These are phyloP conservation scores for Sylvietta virens DNA, from an alignment of 2,113 vertebrate genomes.

Conservation along the genomic window DNA sequence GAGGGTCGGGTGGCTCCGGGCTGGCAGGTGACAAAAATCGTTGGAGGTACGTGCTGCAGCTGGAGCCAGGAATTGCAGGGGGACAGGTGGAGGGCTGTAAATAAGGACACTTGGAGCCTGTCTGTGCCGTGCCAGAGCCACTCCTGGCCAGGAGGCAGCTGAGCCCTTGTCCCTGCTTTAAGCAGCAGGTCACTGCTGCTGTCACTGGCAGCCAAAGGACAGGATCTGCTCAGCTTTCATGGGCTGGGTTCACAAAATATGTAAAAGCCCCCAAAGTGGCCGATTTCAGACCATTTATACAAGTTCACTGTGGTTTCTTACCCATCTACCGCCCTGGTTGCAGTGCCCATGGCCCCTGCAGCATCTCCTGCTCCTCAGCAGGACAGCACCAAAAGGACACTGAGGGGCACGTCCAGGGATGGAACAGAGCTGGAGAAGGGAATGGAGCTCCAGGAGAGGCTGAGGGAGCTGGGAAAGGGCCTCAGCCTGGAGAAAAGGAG, in stretches of 20 bases:
- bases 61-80: neutral
- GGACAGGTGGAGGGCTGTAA: constrained; percentile 4
- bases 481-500: neutral
- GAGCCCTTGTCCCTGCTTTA: neutral
- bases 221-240: neutral
- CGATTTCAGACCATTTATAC: neutral
- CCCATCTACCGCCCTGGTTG: accelerated
- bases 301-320: accelerated
- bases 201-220: neutral
- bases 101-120: neutral
- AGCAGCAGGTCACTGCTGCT: neutral
- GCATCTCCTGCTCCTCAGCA: neutral
- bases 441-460: accelerated
- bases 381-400: neutral
- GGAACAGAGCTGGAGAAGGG: neutral
- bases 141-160: neutral
- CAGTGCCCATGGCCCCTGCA: accelerated
- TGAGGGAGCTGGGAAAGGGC: neutral
- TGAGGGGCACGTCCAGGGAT: accelerated
- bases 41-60: neutral
- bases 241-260: neutral
- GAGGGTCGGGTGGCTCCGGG: neutral
- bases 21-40: neutral
- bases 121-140: accelerated
- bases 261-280: accelerated